Evolutionary conservation across 1,140 invertebrate genomes (phyloP).

Genomic region (Solenopsis invicta): DNA sequence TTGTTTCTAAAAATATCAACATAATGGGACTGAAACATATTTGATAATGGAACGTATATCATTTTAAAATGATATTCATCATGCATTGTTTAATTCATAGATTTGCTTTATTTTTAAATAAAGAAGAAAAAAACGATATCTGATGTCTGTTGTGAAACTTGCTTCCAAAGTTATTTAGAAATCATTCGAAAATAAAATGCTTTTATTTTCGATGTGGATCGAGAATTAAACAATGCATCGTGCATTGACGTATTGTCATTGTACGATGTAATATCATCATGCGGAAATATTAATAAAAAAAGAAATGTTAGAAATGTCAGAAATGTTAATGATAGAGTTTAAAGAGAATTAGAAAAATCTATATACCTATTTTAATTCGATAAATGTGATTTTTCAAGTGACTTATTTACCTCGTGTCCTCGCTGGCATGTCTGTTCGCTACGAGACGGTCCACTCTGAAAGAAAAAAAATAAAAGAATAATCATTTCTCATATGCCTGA

Average conservation of each 20-base stretch:
- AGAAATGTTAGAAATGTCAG: too few species aligned
- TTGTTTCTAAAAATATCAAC: not conserved
- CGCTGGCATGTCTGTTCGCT: slow-evolving; percentile 68
- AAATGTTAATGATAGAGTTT: slow-evolving; percentile 5
- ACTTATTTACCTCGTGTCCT: slow-evolving; percentile 78
- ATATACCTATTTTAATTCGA: slow-evolving; percentile 25
- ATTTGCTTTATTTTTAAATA: not conserved
- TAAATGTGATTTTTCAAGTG: slow-evolving; percentile 1
- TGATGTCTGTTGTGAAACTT: not conserved
- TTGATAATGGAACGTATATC: not conserved
- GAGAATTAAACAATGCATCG: not conserved
- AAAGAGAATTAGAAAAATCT: not conserved
- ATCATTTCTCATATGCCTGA: slow-evolving; percentile 71
- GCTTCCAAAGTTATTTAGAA: not conserved
- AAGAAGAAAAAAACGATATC: not conserved
- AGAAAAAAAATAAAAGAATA: slow-evolving; percentile 77
- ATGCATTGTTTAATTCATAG: not conserved
- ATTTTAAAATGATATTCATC: not conserved
- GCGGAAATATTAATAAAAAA: not conserved
- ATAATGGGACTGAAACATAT: not conserved
- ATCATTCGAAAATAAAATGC: not conserved
- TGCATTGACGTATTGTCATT: not conserved
- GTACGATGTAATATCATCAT: not conserved
- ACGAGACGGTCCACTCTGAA: slow-evolving; percentile 80
- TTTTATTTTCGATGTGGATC: not conserved